Evolutionary conservation across 2,888 invertebrate species (phyloP).

Genomic region (Trissoscelio sp.): DNA sequence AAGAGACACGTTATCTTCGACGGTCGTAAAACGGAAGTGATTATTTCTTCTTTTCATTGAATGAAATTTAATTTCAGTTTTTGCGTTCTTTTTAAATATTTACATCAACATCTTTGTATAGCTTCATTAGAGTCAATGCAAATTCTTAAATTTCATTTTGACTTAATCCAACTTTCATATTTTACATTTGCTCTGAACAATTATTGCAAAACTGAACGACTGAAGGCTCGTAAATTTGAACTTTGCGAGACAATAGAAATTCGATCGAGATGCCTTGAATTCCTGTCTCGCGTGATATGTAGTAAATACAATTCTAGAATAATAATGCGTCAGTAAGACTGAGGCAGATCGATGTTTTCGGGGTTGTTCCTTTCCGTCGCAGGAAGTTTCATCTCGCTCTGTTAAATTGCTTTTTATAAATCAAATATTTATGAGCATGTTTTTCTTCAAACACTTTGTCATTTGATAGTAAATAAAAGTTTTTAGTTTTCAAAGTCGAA

Average conservation of each 20-base stretch:
- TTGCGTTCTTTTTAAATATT: slow-evolving; percentile 30
- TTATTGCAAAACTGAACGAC: slow-evolving; percentile 21
- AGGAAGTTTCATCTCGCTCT: slow-evolving; percentile 5
- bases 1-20: slow-evolving; percentile 69
- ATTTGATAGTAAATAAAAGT: too few relatives aligned
- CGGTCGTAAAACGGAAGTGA: slow-evolving; percentile 64
- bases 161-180: background rate
- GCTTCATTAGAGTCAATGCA: background rate
- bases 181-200: slow-evolving; percentile 8
- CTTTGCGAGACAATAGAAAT: slow-evolving; percentile 77
- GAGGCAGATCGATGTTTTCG: slow-evolving; percentile 58
- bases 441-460: too few relatives aligned
- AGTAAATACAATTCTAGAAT: slow-evolving; percentile 80
- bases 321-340: slow-evolving; percentile 75
- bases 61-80: slow-evolving; percentile 50
- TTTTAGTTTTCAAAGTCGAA: too few relatives aligned
- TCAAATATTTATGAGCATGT: background rate
- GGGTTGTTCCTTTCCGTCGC: slow-evolving; percentile 36
- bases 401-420: slow-evolving; percentile 31
- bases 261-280: slow-evolving; percentile 82
- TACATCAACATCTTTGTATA: slow-evolving; percentile 26
- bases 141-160: background rate
- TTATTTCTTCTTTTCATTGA: slow-evolving; percentile 70
- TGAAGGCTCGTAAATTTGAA: slow-evolving; percentile 75
- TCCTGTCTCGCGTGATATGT: slow-evolving; percentile 80